Percentiles rank a stretch among this genome's conserved stretches.
These are phyloP conservation scores for Terebella lapidaria DNA, from an alignment of 2,888 invertebrate species.

Conservation along the genomic window DNA sequence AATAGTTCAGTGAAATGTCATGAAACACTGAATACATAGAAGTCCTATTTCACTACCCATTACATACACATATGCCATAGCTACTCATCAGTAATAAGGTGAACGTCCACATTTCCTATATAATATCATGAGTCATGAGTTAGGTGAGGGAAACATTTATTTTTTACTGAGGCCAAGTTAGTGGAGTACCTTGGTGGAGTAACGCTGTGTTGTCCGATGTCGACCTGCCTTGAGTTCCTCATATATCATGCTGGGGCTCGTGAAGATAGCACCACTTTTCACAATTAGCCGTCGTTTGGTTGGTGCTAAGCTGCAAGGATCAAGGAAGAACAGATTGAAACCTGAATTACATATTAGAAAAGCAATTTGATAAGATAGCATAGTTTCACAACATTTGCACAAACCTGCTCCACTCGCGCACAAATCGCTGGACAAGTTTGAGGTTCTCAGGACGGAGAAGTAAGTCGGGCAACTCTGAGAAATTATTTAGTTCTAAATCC, in stretches of 20 bases:
- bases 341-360: neutral
- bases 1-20: too few relatives aligned
- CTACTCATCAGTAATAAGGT: too few relatives aligned
- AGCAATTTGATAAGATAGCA: too few relatives aligned
- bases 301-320: conserved; percentile 32
- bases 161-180: too few relatives aligned
- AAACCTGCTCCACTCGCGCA: conserved; percentile 45
- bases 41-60: too few relatives aligned
- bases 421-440: conserved; percentile 36
- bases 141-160: too few relatives aligned
- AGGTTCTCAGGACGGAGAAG: conserved; percentile 36
- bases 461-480: conserved; percentile 34
- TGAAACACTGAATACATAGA: too few relatives aligned
- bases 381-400: too few relatives aligned
- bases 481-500: conserved; percentile 42
- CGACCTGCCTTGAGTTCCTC: conserved; percentile 32
- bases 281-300: conserved; percentile 38
- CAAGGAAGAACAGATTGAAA: neutral
- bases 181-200: conserved; percentile 38
- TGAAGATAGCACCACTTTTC: conserved; percentile 33
- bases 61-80: too few relatives aligned
- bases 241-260: conserved; percentile 34
- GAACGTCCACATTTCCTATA: too few relatives aligned
- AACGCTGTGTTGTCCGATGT: conserved; percentile 32
- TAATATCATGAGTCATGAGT: too few relatives aligned